Percentiles rank a stretch among this genome's conserved stretches.
These are phyloP conservation scores for Aporrectodea caliginosa DNA, from an alignment of 1,140 invertebrate genomes.

Conservation along the genomic window DNA sequence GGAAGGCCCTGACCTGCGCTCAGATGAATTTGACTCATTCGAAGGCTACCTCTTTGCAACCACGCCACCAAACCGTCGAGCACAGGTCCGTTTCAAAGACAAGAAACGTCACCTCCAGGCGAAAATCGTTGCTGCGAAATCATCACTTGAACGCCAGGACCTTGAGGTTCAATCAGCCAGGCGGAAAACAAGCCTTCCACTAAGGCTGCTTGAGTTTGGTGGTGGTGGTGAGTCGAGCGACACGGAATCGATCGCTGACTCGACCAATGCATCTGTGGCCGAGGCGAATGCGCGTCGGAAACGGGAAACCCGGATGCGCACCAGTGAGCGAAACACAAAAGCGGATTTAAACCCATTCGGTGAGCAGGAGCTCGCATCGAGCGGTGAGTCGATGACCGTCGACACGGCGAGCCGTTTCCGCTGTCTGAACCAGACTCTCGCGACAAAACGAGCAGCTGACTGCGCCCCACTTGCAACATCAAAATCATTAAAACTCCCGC, in stretches of 20 bases:
- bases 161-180: too few relatives aligned
- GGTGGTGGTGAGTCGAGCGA: neutral
- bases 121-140: neutral
- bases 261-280: too few relatives aligned
- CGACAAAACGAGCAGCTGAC: neutral
- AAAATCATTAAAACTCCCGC: neutral
- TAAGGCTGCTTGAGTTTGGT: neutral
- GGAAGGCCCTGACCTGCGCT: too few relatives aligned
- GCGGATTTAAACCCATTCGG: neutral
- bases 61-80: neutral
- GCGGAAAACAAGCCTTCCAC: neutral
- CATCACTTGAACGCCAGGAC: neutral
- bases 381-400: neutral
- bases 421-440: neutral
- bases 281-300: neutral
- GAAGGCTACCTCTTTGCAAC: neutral
- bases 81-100: neutral
- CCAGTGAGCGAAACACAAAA: neutral
- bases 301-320: neutral
- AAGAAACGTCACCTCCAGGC: neutral
- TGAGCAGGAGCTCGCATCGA: neutral
- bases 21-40: too few relatives aligned
- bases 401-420: neutral
- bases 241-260: neutral
- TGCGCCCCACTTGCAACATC: neutral